Evolutionary conservation across 2,797 vertebrate species (phyloP), one percentile per base, ranked within the genome.

Genomic region (Melanotaenia boesemani): DNA sequence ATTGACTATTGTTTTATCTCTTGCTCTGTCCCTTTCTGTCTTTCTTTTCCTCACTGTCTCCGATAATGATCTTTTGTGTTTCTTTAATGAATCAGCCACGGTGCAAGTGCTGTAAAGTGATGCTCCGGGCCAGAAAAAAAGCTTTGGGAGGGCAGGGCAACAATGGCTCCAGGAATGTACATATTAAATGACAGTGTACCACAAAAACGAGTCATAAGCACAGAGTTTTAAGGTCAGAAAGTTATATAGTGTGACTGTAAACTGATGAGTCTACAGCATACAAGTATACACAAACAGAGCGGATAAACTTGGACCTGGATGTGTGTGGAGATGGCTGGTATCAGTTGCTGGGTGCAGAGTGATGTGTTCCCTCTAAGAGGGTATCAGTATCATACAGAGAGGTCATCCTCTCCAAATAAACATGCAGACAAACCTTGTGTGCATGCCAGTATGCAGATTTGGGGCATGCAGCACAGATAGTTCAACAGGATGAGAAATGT

Each of bases 291-390:
- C 44, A 44, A n/a, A 50, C 26, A 37, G 16, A 77, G 66, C 70
- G 63, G 74, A 75, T 78, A 62, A 72, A 57, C 34, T 55, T 22
- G 32, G 57, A 64, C 20, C 54, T 67, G 65, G 54, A 48, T 41
- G 70, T 64, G 44, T 65, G 75, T 74, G 81, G 72, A 80, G 82
- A 83, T 3, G 81, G 10, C 12, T 62, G 64, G 48, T 55, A 67
- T 85, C 84, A 89, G 86, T 84, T 91, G 85, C 77, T 84, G 70
- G 68, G 79, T 74, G 83, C 36, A 34, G 85, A 88, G 83, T 84
- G 89, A 91, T 65, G 71, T 2, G 37, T 55, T 77, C 56, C 34
- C 48, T 66, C 74, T 77, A 67, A 86, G 76, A 65, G 79, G 76
- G 66, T 86, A 78, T 92, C 74, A 3, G 64, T 87, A 80, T 85